These are phyloP conservation scores for Chroicocephalus ridibundus DNA, from an alignment of 2,113 vertebrate species.

Conservation along the genomic window DNA sequence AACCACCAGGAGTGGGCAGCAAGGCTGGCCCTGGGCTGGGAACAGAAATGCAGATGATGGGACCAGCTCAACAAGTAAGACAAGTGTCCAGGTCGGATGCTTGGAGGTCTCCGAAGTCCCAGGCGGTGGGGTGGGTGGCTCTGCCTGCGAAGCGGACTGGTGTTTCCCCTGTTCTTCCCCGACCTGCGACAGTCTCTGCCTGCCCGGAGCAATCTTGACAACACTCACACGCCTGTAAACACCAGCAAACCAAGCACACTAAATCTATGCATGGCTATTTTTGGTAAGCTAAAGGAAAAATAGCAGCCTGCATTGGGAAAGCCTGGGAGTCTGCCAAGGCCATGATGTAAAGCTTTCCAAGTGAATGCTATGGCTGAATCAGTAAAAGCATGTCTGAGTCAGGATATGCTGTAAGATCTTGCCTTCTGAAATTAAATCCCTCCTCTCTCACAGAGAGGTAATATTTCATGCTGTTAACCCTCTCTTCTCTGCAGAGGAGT, in stretches of 20 bases:
- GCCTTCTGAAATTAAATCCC: slow-evolving; percentile 48
- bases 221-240: slow-evolving; percentile 59
- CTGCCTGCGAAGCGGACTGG: neutral
- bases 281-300: slow-evolving; percentile 75
- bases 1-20: neutral
- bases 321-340: slow-evolving; percentile 72
- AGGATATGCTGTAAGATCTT: slow-evolving; percentile 48
- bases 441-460: neutral
- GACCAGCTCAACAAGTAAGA: neutral
- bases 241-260: slow-evolving; percentile 64
- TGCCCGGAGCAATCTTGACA: slow-evolving; percentile 59
- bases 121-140: neutral
- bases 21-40: neutral
- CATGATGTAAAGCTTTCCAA: slow-evolving; percentile 74
- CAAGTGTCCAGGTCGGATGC: neutral
- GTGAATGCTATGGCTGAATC: slow-evolving; percentile 72
- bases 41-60: neutral
- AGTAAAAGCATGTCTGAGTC: slow-evolving; percentile 69
- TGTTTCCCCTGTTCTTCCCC: neutral
- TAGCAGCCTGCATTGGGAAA: slow-evolving; percentile 73
- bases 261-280: slow-evolving; percentile 75
- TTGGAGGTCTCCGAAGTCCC: neutral
- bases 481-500: neutral
- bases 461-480: slow-evolving; percentile 9
- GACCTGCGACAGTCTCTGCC: slow-evolving; percentile 25